These are phyloP conservation scores for Mormyrus hasselquistii DNA, from an alignment of 2,797 vertebrate species.

Conservation along the genomic window DNA sequence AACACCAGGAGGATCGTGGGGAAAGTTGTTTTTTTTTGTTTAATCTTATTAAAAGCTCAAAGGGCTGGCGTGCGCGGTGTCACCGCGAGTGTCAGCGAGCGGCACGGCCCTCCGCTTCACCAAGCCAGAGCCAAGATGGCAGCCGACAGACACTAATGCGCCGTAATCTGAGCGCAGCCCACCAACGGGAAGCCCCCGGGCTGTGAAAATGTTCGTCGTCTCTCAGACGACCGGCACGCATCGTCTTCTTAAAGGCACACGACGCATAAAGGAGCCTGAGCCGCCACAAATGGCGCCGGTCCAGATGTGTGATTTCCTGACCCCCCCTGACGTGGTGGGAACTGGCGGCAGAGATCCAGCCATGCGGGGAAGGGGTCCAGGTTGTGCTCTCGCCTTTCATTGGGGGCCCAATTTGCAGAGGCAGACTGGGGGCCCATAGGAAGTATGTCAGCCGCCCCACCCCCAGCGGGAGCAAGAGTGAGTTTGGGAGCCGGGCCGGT, in stretches of 20 bases:
- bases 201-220: neutral
- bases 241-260: neutral
- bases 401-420: constrained; percentile 58
- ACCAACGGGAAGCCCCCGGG: neutral
- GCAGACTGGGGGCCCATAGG: constrained; percentile 63
- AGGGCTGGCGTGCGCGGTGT: neutral
- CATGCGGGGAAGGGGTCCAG: constrained; percentile 22
- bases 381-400: constrained; percentile 75
- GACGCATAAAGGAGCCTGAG: neutral
- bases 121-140: neutral
- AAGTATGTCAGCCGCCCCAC: constrained; percentile 84
- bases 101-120: neutral
- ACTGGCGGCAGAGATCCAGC: neutral
- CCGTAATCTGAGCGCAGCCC: neutral
- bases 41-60: constrained; percentile 23
- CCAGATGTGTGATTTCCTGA: neutral
- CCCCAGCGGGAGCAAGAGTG: constrained; percentile 76
- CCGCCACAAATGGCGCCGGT: neutral
- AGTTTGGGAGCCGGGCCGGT: constrained; percentile 57
- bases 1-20: neutral
- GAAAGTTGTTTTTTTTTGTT: constrained; percentile 15
- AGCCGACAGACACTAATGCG: constrained; percentile 14
- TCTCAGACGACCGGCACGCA: neutral
- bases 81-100: neutral
- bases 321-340: neutral